Conservation (phyloP, 2,888 invertebrate genomes). For the Lapara coniferarum region DNA sequence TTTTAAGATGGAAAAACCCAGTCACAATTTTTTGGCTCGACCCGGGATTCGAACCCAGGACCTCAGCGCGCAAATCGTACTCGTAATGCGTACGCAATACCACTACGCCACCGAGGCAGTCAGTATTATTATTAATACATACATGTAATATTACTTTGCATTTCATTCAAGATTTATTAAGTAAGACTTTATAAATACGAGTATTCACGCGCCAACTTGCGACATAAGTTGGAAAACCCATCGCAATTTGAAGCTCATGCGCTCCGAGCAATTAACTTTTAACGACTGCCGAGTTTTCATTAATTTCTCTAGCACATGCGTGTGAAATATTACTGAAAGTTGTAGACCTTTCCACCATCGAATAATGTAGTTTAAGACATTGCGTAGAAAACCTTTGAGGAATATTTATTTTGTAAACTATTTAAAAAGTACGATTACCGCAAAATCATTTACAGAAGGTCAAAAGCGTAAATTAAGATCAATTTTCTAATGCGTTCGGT, state of each 20-base stretch:
- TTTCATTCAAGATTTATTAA: no score
- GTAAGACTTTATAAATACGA: no score
- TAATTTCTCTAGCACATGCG: constrained; percentile 17
- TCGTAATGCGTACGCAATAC: no score
- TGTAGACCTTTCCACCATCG: background rate
- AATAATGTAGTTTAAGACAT: constrained; percentile 4
- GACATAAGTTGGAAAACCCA: background rate
- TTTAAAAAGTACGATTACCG: background rate
- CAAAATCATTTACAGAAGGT: background rate
- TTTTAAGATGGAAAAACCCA: no score
- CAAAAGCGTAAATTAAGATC: background rate
- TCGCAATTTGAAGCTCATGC: background rate
- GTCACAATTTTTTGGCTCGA: no score
- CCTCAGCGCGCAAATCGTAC: no score
- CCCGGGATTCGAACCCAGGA: no score
- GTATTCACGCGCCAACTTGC: no score
- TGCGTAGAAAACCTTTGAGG: no score
- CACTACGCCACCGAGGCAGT: no score
- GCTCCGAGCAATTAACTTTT: constrained; percentile 1
- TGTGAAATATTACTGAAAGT: constrained; percentile 21
- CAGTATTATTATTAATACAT: no score
- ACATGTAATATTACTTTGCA: no score
- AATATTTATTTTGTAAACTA: background rate
- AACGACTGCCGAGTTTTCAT: constrained; percentile 27
- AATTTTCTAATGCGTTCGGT: constrained; percentile 5